These are phyloP conservation scores for Argyresthia albistria DNA, from an alignment of 2,888 invertebrate genomes.

Conservation along the genomic window DNA sequence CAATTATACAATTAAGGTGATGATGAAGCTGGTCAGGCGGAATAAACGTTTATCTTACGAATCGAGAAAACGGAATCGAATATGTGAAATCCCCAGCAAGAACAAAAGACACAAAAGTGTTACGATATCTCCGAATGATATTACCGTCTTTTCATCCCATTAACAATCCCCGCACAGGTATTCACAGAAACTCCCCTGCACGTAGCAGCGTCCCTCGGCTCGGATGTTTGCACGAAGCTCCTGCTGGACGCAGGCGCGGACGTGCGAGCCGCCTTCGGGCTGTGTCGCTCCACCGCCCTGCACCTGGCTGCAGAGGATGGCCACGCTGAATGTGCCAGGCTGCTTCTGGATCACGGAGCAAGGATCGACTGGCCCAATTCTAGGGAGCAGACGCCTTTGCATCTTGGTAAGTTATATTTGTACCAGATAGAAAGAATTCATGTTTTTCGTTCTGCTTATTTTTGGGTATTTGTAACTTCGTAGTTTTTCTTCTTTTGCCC, in stretches of 20 bases:
- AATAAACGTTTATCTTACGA: too few species aligned
- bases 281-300: constrained; percentile 82
- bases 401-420: constrained; percentile 66
- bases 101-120: too few species aligned
- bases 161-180: constrained; percentile 57
- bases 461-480: too few species aligned
- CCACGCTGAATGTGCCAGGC: constrained; percentile 80
- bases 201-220: constrained; percentile 83
- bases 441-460: too few species aligned
- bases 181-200: constrained; percentile 90
- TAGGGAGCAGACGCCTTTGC: constrained; percentile 86
- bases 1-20: too few species aligned
- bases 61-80: too few species aligned
- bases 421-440: too few species aligned
- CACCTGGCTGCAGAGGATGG: constrained; percentile 93
- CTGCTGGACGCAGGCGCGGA: constrained; percentile 86
- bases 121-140: too few species aligned
- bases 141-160: too few species aligned
- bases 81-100: too few species aligned
- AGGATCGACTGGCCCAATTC: constrained; percentile 82
- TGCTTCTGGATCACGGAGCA: constrained; percentile 83
- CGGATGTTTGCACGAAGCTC: constrained; percentile 78
- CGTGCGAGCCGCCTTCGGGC: constrained; percentile 80
- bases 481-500: too few species aligned
- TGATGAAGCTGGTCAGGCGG: too few species aligned